Percentiles rank a stretch among this genome's conserved stretches.
These are phyloP conservation scores for Aricia agestis DNA, from an alignment of 1,140 invertebrate species.

Conservation along the genomic window DNA sequence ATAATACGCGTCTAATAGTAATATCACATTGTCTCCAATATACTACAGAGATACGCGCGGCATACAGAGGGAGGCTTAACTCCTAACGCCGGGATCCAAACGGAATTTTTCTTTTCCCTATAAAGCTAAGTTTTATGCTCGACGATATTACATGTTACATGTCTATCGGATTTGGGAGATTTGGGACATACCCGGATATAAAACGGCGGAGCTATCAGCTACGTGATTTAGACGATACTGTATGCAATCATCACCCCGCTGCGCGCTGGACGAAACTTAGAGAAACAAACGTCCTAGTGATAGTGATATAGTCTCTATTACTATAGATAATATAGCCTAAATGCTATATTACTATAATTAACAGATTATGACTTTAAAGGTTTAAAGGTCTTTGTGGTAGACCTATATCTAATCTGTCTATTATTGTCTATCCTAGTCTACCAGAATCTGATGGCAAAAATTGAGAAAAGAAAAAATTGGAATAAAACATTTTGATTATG, in stretches of 20 bases:
- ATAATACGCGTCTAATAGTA: neutral
- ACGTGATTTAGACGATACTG: neutral
- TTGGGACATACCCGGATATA: neutral
- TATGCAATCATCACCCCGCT: neutral
- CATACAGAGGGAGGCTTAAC: constrained; percentile 7
- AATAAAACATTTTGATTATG: too few species aligned
- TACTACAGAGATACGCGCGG: neutral
- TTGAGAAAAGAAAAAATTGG: too few species aligned
- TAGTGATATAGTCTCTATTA: too few species aligned
- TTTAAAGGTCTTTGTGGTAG: too few species aligned
- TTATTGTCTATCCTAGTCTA: too few species aligned
- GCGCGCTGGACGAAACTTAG: too few species aligned
- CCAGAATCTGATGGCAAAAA: too few species aligned
- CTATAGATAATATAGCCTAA: too few species aligned
- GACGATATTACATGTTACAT: neutral
- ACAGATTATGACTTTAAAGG: too few species aligned
- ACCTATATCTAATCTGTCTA: too few species aligned
- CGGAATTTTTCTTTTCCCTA: neutral
- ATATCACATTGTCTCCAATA: neutral
- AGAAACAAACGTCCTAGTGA: too few species aligned
- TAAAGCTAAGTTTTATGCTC: constrained; percentile 7
- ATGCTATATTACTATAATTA: too few species aligned
- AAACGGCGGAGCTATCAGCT: neutral
- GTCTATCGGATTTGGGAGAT: neutral
- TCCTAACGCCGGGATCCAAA: neutral